These are phyloP conservation scores for Spheniscus mendiculus DNA, from an alignment of 2,113 vertebrate species.

Conservation along the genomic window DNA sequence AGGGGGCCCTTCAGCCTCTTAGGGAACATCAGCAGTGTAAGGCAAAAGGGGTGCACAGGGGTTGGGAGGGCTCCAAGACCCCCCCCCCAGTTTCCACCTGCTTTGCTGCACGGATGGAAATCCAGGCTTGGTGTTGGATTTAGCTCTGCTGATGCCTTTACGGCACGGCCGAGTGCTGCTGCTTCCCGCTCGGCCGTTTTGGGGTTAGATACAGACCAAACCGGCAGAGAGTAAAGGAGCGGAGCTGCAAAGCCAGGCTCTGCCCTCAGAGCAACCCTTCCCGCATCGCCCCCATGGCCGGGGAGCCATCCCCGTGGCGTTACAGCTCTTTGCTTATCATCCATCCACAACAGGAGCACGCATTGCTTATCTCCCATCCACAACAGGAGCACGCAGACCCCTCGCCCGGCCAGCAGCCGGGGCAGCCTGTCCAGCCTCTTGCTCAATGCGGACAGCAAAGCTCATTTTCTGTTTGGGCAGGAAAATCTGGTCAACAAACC, in stretches of 20 bases:
- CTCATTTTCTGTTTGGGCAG: background rate
- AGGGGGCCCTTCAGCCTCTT: background rate
- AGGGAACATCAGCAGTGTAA: background rate
- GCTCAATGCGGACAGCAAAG: background rate
- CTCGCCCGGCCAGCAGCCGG: accelerated
- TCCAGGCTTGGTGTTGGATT: background rate
- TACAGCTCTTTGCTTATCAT: background rate
- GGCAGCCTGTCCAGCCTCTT: background rate
- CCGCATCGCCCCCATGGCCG: background rate
- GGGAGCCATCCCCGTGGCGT: background rate
- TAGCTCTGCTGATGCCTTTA: background rate
- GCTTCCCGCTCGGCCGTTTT: accelerated
- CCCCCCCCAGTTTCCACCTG: background rate
- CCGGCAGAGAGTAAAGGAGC: background rate
- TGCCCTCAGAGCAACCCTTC: background rate
- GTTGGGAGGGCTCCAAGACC: background rate
- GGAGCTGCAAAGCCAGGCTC: background rate
- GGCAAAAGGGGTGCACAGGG: background rate
- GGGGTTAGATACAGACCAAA: background rate
- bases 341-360: background rate
- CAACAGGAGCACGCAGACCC: background rate
- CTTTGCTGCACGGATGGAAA: background rate
- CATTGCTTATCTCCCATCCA: background rate
- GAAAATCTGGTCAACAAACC: background rate
- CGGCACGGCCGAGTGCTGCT: accelerated